phyloP scores from a whole-genome alignment of 2,888 invertebrate genomes.

The Archips xylosteana region DNA sequence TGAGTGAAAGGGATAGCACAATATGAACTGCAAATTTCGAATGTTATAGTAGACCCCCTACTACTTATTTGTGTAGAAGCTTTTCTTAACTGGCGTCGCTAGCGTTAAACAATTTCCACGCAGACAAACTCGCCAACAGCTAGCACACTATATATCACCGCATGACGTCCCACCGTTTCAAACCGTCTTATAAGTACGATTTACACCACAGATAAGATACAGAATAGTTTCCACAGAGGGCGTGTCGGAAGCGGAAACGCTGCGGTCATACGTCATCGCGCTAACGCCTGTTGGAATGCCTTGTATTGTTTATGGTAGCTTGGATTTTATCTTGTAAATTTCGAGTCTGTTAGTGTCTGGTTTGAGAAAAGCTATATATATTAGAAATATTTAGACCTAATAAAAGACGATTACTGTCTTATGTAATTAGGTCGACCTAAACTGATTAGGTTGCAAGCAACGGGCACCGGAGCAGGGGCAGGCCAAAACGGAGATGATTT shows the following conservation, averaged over 20 bases:
- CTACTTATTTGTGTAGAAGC: no score
- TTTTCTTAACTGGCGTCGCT: background rate
- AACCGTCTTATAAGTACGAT: constrained; percentile 21
- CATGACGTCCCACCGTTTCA: background rate
- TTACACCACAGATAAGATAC: constrained; percentile 35
- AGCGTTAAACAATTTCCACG: background rate
- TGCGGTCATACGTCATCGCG: constrained; percentile 32
- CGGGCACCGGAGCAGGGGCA: no score
- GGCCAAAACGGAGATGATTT: no score
- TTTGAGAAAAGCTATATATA: background rate
- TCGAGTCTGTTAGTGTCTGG: background rate
- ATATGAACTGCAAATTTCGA: no score
- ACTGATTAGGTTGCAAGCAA: no score
- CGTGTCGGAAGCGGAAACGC: constrained; percentile 34
- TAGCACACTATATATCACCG: background rate
- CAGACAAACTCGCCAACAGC: background rate
- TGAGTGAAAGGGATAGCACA: no score
- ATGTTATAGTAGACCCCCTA: no score
- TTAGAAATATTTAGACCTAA: background rate
- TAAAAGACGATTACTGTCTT: background rate
- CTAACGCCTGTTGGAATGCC: constrained; percentile 26
- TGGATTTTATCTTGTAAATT: background rate
- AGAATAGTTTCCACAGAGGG: constrained; percentile 27
- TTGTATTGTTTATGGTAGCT: constrained; percentile 37
- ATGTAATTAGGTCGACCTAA: no score